Evolutionary conservation across 2,888 invertebrate genomes (phyloP).

Genomic region (Chymomyza procnemis): DNA sequence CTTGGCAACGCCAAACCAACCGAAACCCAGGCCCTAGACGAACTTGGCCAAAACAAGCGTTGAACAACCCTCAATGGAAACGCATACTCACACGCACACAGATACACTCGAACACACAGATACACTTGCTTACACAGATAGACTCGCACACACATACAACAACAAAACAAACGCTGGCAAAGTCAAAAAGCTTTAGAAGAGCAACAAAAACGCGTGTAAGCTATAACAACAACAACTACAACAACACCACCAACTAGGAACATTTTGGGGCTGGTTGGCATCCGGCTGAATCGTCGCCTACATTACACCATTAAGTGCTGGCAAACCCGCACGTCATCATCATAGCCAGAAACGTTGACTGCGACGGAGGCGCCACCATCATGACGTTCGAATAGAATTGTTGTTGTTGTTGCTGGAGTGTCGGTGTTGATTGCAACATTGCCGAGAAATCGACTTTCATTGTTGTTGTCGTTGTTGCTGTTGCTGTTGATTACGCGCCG

Average conservation of each 20-base stretch:
- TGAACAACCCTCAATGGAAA: constrained; percentile 10
- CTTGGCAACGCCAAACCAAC: constrained; percentile 4
- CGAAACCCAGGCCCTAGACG: neutral
- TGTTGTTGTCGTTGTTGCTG: constrained; percentile 30
- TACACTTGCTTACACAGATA: neutral
- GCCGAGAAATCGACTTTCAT: constrained; percentile 9
- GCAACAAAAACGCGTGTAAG: constrained; percentile 40
- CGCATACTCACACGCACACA: neutral
- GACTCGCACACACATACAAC: constrained; percentile 18
- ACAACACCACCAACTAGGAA: constrained; percentile 2
- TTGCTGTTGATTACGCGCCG: constrained; percentile 63
- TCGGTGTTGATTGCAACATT: constrained; percentile 65
- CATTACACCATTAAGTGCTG: constrained; percentile 57
- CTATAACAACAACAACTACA: constrained; percentile 23
- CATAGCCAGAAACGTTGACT: constrained; percentile 3
- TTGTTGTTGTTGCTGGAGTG: constrained; percentile 36
- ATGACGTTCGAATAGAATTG: constrained; percentile 60
- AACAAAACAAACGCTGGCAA: constrained; percentile 46
- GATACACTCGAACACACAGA: too few species aligned
- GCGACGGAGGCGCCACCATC: constrained; percentile 31
- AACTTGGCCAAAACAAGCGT: constrained; percentile 28
- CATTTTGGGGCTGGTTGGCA: constrained; percentile 39
- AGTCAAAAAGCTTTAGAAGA: constrained; percentile 42
- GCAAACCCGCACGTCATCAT: constrained; percentile 62
- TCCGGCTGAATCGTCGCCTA: constrained; percentile 43